These are phyloP conservation scores for Odontamblyopus lacepedii DNA, from an alignment of 2,797 vertebrate genomes.

Conservation along the genomic window DNA sequence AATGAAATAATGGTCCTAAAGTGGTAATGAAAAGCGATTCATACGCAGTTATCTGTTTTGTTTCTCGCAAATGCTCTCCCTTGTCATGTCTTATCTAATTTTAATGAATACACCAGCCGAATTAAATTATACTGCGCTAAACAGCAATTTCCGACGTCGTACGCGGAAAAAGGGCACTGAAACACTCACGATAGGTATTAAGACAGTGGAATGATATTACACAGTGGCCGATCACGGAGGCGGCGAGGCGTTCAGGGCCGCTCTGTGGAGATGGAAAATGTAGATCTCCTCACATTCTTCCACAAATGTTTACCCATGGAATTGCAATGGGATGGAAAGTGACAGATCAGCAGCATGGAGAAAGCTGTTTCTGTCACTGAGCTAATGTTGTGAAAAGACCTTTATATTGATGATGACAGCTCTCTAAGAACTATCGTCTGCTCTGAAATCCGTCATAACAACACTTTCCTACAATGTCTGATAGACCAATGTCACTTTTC, in stretches of 20 bases:
- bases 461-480: slow-evolving; percentile 29
- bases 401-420: slow-evolving; percentile 67
- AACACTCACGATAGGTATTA: slow-evolving; percentile 53
- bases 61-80: slow-evolving; percentile 15
- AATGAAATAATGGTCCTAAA: slow-evolving; percentile 48
- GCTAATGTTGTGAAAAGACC: slow-evolving; percentile 64
- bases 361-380: slow-evolving; percentile 65
- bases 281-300: slow-evolving; percentile 62
- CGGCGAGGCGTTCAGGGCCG: slow-evolving; percentile 54
- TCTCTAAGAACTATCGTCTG: slow-evolving; percentile 42
- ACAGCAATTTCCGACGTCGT: slow-evolving; percentile 63
- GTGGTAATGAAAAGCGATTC: slow-evolving; percentile 37
- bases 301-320: slow-evolving; percentile 70
- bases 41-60: slow-evolving; percentile 19
- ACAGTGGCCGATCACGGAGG: slow-evolving; percentile 44
- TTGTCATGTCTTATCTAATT: slow-evolving; percentile 54
- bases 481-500: slow-evolving; percentile 2
- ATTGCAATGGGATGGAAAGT: slow-evolving; percentile 72
- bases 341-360: slow-evolving; percentile 70
- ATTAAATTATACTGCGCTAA: slow-evolving; percentile 60
- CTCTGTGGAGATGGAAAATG: slow-evolving; percentile 63
- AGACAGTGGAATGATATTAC: slow-evolving; percentile 68
- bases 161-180: slow-evolving; percentile 33
- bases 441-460: slow-evolving; percentile 48
- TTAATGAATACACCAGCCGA: slow-evolving; percentile 64